Percentiles rank a stretch among this genome's conserved stretches.
These are phyloP conservation scores for Cosmia trapezina DNA, from an alignment of 2,888 invertebrate species.

Conservation along the genomic window DNA sequence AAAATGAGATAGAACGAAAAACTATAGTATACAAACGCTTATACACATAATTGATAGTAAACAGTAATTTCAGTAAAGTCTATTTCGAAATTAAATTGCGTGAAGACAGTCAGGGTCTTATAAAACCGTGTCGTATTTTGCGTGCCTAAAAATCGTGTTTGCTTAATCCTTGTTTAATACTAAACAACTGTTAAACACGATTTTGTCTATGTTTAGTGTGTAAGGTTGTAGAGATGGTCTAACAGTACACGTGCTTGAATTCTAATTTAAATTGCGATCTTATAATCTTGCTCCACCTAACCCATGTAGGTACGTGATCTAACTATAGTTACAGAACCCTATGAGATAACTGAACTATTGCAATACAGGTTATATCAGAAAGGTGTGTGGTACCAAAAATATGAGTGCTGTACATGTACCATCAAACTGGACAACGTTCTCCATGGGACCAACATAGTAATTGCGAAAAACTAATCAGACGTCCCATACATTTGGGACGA, in stretches of 20 bases:
- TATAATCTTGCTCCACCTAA: constrained; percentile 30
- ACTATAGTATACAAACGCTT: constrained; percentile 20
- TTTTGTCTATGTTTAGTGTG: not conserved
- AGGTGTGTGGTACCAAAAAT: no score
- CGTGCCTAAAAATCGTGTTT: constrained; percentile 34
- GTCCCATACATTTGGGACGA: no score
- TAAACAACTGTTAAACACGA: constrained; percentile 36
- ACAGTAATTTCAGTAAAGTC: constrained; percentile 1
- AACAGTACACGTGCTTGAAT: constrained; percentile 19
- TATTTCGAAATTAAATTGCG: constrained; percentile 7
- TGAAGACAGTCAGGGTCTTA: constrained; percentile 29
- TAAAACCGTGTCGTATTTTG: constrained; percentile 16
- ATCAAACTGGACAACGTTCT: no score
- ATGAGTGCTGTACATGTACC: no score
- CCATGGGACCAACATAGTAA: no score
- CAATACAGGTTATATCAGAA: not conserved
- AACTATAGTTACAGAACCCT: constrained; percentile 24
- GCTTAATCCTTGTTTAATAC: constrained; percentile 30
- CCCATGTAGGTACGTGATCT: constrained; percentile 29
- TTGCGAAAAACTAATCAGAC: no score
- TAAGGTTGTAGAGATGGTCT: constrained; percentile 9
- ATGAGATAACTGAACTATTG: constrained; percentile 57
- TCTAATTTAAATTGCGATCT: constrained; percentile 41
- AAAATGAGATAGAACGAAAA: constrained; percentile 2
- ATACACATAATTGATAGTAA: not conserved